Conservation (phyloP, 1,140 invertebrate genomes). For the Hylaeus volcanicus region DNA sequence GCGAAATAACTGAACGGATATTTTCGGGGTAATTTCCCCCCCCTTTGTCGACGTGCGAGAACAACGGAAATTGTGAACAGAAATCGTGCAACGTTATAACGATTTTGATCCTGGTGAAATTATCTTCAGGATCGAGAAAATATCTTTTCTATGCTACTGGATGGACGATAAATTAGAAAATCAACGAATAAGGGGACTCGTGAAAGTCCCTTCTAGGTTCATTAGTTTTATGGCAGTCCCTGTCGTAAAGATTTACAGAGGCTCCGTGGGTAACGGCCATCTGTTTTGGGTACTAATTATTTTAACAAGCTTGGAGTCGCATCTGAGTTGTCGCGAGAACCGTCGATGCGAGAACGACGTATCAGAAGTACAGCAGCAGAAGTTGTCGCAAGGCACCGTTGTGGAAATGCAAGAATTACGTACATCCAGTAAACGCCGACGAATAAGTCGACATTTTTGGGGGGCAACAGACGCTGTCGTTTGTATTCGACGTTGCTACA, state of each 20-base stretch:
- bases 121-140: no score
- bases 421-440: no score
- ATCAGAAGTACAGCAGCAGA: not conserved
- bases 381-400: not conserved
- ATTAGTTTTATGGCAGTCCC: no score
- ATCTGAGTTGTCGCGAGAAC: slow-evolving; percentile 16
- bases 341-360: slow-evolving; percentile 9
- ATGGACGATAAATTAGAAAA: no score
- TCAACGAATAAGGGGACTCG: no score
- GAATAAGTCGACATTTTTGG: not conserved
- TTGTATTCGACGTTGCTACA: not conserved
- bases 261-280: not conserved
- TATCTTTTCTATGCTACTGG: no score
- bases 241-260: slow-evolving; percentile 40
- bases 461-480: not conserved
- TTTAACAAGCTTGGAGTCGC: slow-evolving; percentile 57
- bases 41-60: no score
- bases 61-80: no score
- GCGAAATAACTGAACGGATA: not conserved
- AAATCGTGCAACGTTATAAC: no score
- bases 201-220: no score
- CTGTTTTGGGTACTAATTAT: slow-evolving; percentile 49
- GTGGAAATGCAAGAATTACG: not conserved
- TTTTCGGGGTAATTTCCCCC: no score
- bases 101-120: no score